phyloP scores from a whole-genome alignment of 2,113 vertebrate species.

The Quiscalus mexicanus region DNA sequence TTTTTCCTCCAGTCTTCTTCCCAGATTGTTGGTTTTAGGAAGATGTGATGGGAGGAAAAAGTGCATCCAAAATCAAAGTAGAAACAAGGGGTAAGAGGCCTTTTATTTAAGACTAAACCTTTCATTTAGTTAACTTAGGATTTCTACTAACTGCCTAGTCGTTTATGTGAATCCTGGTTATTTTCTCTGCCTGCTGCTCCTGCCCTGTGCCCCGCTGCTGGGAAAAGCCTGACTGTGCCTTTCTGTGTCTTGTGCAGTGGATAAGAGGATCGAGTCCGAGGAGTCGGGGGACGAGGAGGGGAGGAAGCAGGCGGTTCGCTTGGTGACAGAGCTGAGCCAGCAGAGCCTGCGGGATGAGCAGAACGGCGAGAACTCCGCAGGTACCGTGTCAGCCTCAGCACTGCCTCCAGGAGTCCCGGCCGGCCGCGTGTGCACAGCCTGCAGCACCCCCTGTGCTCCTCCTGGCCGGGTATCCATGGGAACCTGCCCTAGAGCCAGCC shows the following conservation, averaged over 20 bases:
- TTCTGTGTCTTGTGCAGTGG: constrained; percentile 77
- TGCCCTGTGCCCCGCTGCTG: background rate
- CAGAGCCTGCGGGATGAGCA: constrained; percentile 77
- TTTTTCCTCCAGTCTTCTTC: constrained; percentile 75
- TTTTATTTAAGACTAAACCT: constrained; percentile 72
- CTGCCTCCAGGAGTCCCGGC: background rate
- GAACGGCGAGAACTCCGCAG: constrained; percentile 58
- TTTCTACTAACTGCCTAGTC: constrained; percentile 53
- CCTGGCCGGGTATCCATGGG: rapidly evolving
- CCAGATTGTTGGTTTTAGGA: constrained; percentile 73
- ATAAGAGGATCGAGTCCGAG: constrained; percentile 91
- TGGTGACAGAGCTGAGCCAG: constrained; percentile 83
- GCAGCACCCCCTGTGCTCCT: rapidly evolving
- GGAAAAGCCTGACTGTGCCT: background rate
- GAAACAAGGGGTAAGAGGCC: constrained; percentile 69
- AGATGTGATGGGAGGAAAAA: constrained; percentile 74
- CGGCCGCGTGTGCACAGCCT: background rate
- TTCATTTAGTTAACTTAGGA: constrained; percentile 58
- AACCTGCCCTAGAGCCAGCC: background rate
- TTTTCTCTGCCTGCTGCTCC: background rate
- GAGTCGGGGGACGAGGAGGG: constrained; percentile 95
- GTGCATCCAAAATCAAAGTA: constrained; percentile 71
- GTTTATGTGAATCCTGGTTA: background rate
- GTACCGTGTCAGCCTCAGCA: background rate
- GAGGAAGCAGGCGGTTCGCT: constrained; percentile 78